A percentile compares a stretch with the other conserved stretches of the same genome.
Conservation (phyloP, 2,797 vertebrate species). For the Urophycis tenuis region DNA sequence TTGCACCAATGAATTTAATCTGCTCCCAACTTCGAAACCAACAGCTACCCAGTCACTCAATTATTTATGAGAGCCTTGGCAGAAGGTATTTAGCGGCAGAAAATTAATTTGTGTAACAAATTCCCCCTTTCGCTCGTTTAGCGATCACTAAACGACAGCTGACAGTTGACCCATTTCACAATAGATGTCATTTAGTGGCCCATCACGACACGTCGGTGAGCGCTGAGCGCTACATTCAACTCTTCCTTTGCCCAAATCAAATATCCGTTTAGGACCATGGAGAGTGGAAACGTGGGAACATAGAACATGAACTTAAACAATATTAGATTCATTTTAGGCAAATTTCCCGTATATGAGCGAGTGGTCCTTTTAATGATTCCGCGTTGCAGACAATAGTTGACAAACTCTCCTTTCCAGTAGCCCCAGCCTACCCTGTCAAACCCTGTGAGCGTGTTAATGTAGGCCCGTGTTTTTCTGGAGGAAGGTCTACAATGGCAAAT, state of each 20-base stretch:
- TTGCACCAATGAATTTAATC: not conserved
- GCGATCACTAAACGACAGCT: conserved; percentile 82
- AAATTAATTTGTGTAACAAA: conserved; percentile 94
- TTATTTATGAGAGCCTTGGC: conserved; percentile 78
- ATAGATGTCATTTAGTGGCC: conserved; percentile 75
- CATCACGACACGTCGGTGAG: conserved; percentile 63
- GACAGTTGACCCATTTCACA: conserved; percentile 86
- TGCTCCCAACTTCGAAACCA: conserved; percentile 30
- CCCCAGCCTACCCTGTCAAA: conserved; percentile 35
- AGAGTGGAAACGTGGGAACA: not conserved
- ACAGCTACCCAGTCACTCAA: conserved; percentile 69
- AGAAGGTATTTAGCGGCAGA: conserved; percentile 69
- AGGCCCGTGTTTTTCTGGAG: conserved; percentile 65
- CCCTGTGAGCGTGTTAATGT: conserved; percentile 69
- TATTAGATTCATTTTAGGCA: not conserved
- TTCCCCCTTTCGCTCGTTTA: conserved; percentile 74
- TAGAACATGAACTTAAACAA: not conserved
- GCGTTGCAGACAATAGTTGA: conserved; percentile 50
- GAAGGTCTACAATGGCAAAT: not conserved
- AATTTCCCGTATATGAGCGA: not conserved
- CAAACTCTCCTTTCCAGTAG: conserved; percentile 42
- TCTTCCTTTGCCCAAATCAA: conserved; percentile 25
- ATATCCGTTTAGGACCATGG: not conserved
- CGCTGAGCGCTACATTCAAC: conserved; percentile 56
- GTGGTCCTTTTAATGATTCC: conserved; percentile 23